Conservation (phyloP, 30 jellyfish, hydroid and myxozoan genomes). For the Cassiopea xamachana region DNA sequence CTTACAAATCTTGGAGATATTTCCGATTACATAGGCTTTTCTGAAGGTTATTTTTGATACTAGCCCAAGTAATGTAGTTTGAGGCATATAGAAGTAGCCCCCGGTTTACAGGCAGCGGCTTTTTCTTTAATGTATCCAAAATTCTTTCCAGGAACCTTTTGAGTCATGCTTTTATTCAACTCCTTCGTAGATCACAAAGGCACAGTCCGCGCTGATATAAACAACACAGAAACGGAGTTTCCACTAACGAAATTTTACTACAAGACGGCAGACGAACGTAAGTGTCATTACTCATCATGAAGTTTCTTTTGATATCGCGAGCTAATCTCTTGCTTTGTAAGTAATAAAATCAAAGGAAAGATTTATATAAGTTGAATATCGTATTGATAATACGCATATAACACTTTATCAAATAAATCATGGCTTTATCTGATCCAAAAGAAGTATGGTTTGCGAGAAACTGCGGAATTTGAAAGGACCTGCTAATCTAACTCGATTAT, state of each 20-base stretch:
- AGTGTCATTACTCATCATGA: neutral
- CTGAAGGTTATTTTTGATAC: too few relatives aligned
- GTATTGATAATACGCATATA: slow-evolving; percentile 19
- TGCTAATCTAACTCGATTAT: neutral
- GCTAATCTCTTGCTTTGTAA: neutral
- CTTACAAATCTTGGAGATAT: too few relatives aligned
- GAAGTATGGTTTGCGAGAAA: neutral
- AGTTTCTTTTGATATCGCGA: neutral
- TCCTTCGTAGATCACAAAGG: slow-evolving; percentile 80
- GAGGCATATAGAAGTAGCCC: neutral
- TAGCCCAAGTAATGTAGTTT: neutral
- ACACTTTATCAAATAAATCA: slow-evolving; percentile 16
- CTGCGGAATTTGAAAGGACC: neutral
- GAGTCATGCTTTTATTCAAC: neutral
- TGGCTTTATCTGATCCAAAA: neutral
- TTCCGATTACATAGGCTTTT: too few relatives aligned
- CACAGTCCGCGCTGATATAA: slow-evolving; percentile 73
- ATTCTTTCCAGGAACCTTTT: slow-evolving; percentile 4
- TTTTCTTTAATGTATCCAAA: neutral
- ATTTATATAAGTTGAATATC: slow-evolving; percentile 11
- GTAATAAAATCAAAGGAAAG: slow-evolving; percentile 10
- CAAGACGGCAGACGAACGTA: slow-evolving; percentile 78
- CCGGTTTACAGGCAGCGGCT: neutral
- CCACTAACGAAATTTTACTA: slow-evolving; percentile 82
- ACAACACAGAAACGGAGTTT: slow-evolving; percentile 85